Base-by-base conservation (phyloP, 2,888 invertebrate genomes). In the Priapulus caudatus region DNA sequence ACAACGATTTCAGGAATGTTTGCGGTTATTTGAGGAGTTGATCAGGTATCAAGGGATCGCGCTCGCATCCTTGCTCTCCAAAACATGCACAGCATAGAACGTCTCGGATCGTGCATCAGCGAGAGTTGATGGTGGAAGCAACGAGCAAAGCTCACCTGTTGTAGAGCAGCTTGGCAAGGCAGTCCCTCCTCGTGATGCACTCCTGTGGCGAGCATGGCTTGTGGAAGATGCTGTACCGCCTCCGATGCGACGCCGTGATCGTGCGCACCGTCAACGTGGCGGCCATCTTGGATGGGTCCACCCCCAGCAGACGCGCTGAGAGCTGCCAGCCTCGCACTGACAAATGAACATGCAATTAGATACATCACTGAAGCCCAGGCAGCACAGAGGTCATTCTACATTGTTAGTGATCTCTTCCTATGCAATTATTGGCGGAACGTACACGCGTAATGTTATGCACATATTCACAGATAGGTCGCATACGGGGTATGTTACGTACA, bases 101-200 rank as follows among this genome's bases (percentile, higher is more conserved):
- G n/a, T n/a, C n/a, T n/a, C n/a, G n/a, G n/a, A n/a, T n/a, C n/a
- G n/a, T n/a, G n/a, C n/a, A n/a, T n/a, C n/a, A n/a, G n/a, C n/a
- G n/a, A n/a, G n/a, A n/a, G n/a, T n/a, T n/a, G n/a, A n/a, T n/a
- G n/a, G n/a, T n/a, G n/a, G n/a, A n/a, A n/a, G n/a, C n/a, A n/a
- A n/a, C n/a, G n/a, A n/a, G n/a, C n/a, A 33, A 33, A 10, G 10
- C 51, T 16, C 21, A 66, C 66, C 61, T 63, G 44, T 61, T 59
- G 53, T 67, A 67, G 20, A 67, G 53, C n/a, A 65, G 51, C 58
- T 63, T 67, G 23, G 63, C 60, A 10, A 67, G 58, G 53, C 65
- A 65, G 54, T 66, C 65, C 21, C 63, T 47, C 2, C 68, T 57
- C 50, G 58, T 60, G 33, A 56, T 50, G 1, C 63, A 62, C 51